Evolutionary conservation across 2,797 vertebrate species (phyloP), one percentile per base, ranked within the genome.

Genomic region (Pseudochirops cupreus): DNA sequence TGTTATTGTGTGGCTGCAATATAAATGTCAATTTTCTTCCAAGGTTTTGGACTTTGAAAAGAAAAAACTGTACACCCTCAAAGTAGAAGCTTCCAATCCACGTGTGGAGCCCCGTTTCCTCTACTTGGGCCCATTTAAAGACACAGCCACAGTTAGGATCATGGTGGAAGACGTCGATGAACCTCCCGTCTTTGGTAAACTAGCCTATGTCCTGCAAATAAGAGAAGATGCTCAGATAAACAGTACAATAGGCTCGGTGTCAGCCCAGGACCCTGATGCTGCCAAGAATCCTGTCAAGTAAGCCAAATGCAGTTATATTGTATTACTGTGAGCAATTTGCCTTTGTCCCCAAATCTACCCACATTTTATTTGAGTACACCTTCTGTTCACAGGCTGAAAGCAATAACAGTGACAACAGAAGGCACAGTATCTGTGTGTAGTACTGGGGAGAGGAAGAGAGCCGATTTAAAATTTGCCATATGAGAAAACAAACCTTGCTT

Each of bases 111-210:
- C 99, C 0, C 99, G 99, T 92, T 99, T 99, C 98, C 98, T 99
- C 96, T 99, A 99, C 94, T 94, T 99, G 97, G 99, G 99, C 0
- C 99, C 99, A 11, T 99, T 99, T 98, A 99, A 99, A 97, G 99
- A 99, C 92, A 99, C 99, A 31, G 99, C 99, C 92, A 99, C 98
- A 0, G 95, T 99, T 92, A 99, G 99, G 98, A 99, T 99, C 59
- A 56, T 97, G 0, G 99, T 99, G 95, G 99, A 99, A 95, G 99
- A 99, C 92, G 99, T 99, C 67, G 99, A 99, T 29, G 99, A 99
- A 97, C 99, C 99, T 0, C 99, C 99, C 0, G 98, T 99, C 96
- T 99, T 99, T 94, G 99, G 99, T 97, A 99, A 98, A 54, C 95
- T 98, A 94, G 99, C 98, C 94, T 99, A 99, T 93, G 54, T 99